Base-by-base conservation (phyloP, 2,888 invertebrate genomes). In the Esperia sulphurella region DNA sequence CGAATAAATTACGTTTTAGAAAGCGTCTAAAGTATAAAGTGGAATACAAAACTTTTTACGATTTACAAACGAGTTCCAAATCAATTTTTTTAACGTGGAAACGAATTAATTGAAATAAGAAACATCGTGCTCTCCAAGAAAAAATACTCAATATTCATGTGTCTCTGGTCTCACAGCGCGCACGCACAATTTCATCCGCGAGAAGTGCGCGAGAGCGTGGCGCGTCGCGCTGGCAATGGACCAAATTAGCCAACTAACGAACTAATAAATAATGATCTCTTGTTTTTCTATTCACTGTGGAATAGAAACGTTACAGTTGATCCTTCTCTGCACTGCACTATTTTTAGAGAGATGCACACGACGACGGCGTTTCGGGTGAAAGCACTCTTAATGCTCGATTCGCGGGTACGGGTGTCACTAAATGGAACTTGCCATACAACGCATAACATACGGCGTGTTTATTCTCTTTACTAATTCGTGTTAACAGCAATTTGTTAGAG, bases 251-350 rank as follows among this genome's bases (percentile, higher is more conserved):
- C 79, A 83, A 82, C 86, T 86, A 84, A 85, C 87, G 79, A 83
- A 87, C 84, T 89, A 87, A 89, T 89, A 89, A 89, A 89, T 89
- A 83, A 89, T 87, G 79, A 82, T 87, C 87, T 88, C 84, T 89
- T 89, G 85, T 89, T 89, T 88, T 89, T 89, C 88, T 86, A 86
- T 85, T 82, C 80, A 71, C 66, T 72, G 75, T 73, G 77, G 80
- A 84, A 88, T 89, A 88, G 88, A 87, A 83, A 80, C 80, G 85
- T 83, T 77, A 69, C 76, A 70, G 70, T 76, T 75, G 80, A 81
- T 83, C 85, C 83, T 75, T 61, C 65, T 74, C 70, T 74, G 78
- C 81, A 74, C 55, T 64, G 61, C 52, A 60, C 82, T 85, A 86
- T 86, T 83, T 78, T 79, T 87, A 86, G 78, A 67, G 62, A 66